Conservation (phyloP, 2,113 vertebrate genomes). For the Anguilla rostrata region DNA sequence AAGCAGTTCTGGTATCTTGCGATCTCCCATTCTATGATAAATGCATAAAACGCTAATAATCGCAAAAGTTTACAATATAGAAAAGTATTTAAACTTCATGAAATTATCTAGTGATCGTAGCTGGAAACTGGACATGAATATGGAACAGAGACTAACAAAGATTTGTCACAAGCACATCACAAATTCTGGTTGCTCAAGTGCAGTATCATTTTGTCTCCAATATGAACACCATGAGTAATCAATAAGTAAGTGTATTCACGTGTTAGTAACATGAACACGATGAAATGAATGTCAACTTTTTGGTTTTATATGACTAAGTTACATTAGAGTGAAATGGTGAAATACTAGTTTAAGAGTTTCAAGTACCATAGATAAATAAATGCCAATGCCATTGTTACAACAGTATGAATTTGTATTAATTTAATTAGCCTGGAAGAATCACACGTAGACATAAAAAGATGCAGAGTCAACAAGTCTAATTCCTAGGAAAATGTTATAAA, state of each 20-base stretch:
- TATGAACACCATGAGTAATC: background rate
- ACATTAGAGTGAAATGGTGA: background rate
- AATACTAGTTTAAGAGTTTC: background rate
- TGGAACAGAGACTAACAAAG: conserved; percentile 3
- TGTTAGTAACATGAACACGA: conserved; percentile 4
- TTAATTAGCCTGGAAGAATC: background rate
- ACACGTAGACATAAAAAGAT: background rate
- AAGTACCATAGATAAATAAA: background rate
- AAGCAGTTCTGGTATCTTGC: conserved; percentile 16
- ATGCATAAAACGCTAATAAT: background rate
- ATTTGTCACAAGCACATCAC: conserved; percentile 9
- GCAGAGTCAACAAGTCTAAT: background rate
- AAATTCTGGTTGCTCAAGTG: conserved; percentile 11
- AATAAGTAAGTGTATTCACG: background rate
- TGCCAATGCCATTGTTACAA: background rate
- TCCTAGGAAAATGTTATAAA: conserved; percentile 11
- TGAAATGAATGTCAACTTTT: background rate
- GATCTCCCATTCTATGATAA: background rate
- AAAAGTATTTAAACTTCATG: conserved; percentile 7
- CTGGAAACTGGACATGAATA: conserved; percentile 10
- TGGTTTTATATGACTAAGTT: background rate
- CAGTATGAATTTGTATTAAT: background rate
- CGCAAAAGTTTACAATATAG: background rate
- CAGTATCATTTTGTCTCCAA: background rate
- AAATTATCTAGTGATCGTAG: background rate